Conservation (phyloP, 2,888 invertebrate species). For the Drosophila tripunctata region DNA sequence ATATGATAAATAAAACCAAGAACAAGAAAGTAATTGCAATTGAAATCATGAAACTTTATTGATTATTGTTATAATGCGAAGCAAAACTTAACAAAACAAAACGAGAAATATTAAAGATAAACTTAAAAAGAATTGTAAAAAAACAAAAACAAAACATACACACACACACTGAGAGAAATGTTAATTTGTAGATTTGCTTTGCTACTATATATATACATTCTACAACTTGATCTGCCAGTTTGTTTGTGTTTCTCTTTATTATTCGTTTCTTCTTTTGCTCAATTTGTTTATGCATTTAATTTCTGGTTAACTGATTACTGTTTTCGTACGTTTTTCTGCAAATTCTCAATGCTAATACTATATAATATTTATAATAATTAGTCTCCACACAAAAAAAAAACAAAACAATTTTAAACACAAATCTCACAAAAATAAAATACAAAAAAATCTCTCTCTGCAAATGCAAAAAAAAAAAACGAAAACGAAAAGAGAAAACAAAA, state of each 20-base stretch:
- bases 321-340: constrained; percentile 25
- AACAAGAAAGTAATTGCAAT: constrained; percentile 66
- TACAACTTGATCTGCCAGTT: constrained; percentile 6
- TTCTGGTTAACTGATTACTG: constrained; percentile 35
- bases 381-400: constrained; percentile 28
- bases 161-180: constrained; percentile 30
- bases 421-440: no score
- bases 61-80: constrained; percentile 82
- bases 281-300: constrained; percentile 61
- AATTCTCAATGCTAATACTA: constrained; percentile 41
- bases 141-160: constrained; percentile 5
- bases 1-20: not conserved
- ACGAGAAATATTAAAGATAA: constrained; percentile 15
- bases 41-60: constrained; percentile 70
- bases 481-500: constrained; percentile 45
- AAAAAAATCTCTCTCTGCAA: constrained; percentile 27
- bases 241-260: no score
- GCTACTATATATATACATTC: constrained; percentile 6
- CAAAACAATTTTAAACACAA: constrained; percentile 21
- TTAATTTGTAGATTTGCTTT: constrained; percentile 45
- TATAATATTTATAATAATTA: constrained; percentile 26
- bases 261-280: constrained; percentile 7
- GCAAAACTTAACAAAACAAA: constrained; percentile 53
- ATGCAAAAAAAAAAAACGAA: constrained; percentile 16
- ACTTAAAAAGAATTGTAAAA: constrained; percentile 20